phyloP scores from a whole-genome alignment of 1,140 invertebrate species.

The Hypsibius dujardini region DNA sequence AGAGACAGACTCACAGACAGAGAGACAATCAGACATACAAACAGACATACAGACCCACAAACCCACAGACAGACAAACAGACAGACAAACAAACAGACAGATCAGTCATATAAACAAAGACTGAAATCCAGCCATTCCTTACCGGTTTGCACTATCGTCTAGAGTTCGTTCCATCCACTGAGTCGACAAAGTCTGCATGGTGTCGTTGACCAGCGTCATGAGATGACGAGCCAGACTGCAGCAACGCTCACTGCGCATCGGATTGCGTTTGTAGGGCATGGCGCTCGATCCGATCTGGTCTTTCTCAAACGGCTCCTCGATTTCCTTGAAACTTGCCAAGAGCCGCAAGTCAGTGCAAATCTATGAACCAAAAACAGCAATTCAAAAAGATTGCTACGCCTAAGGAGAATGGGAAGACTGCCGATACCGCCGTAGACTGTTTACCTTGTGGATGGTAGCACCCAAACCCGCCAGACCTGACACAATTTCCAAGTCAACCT shows the following conservation, averaged over 20 bases:
- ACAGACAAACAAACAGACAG: not conserved
- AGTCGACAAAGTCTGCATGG: slow-evolving; percentile 58
- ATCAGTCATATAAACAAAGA: not conserved
- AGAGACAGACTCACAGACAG: too few relatives aligned
- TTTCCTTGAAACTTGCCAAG: slow-evolving; percentile 76
- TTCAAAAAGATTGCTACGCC: slow-evolving; percentile 8
- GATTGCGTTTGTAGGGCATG: slow-evolving; percentile 88
- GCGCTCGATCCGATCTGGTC: slow-evolving; percentile 71
- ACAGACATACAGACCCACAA: not conserved
- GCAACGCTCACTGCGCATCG: slow-evolving; percentile 83
- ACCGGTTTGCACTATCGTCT: slow-evolving; percentile 86
- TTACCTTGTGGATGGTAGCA: slow-evolving; percentile 66
- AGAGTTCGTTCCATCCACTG: slow-evolving; percentile 96
- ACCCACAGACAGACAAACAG: not conserved
- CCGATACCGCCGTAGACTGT: not conserved
- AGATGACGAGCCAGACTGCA: slow-evolving; percentile 79
- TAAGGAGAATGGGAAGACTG: slow-evolving; percentile 20
- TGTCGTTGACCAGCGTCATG: slow-evolving; percentile 62
- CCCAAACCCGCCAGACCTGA: slow-evolving; percentile 56
- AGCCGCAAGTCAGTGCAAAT: slow-evolving; percentile 77
- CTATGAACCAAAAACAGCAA: slow-evolving; percentile 30
- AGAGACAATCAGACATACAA: not conserved
- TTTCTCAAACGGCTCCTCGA: slow-evolving; percentile 92
- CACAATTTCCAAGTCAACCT: slow-evolving; percentile 73
- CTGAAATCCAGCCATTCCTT: not conserved